Conservation (phyloP, 2,113 vertebrate genomes). For the Pterocles orientalis region DNA sequence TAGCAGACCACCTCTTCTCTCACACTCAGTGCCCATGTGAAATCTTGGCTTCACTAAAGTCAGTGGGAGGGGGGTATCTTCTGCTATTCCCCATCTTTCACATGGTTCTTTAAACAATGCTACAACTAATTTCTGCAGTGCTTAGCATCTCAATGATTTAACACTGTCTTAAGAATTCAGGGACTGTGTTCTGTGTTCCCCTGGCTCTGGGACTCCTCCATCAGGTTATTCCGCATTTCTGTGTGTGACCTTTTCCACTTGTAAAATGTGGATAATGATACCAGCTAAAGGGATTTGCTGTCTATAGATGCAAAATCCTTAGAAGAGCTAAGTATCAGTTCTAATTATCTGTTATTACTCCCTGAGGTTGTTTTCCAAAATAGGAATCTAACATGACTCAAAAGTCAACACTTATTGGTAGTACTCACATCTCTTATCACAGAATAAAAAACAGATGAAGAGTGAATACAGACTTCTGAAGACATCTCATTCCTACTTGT, state of each 20-base stretch:
- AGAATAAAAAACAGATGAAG: neutral
- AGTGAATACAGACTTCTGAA: neutral
- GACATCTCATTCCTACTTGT: neutral
- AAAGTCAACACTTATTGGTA: neutral
- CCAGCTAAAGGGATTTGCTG: neutral
- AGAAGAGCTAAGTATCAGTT: neutral
- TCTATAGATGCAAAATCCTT: neutral
- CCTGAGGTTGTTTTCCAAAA: neutral
- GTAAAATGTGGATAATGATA: neutral
- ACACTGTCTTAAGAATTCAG: neutral
- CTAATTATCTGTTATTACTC: neutral
- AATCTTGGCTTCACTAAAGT: neutral
- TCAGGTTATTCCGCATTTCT: neutral
- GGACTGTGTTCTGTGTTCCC: neutral
- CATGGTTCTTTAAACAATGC: neutral
- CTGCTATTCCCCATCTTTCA: neutral
- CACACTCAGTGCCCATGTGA: neutral
- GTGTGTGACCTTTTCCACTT: neutral
- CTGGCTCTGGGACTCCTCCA: neutral
- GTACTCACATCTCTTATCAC: rapidly evolving
- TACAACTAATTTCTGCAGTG: neutral
- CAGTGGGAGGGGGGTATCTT: neutral
- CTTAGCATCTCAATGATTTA: neutral
- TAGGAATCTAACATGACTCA: neutral
- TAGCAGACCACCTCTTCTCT: neutral